Evolutionary conservation across 2,797 vertebrate species (phyloP).

Genomic region (Cossypha caffra): DNA sequence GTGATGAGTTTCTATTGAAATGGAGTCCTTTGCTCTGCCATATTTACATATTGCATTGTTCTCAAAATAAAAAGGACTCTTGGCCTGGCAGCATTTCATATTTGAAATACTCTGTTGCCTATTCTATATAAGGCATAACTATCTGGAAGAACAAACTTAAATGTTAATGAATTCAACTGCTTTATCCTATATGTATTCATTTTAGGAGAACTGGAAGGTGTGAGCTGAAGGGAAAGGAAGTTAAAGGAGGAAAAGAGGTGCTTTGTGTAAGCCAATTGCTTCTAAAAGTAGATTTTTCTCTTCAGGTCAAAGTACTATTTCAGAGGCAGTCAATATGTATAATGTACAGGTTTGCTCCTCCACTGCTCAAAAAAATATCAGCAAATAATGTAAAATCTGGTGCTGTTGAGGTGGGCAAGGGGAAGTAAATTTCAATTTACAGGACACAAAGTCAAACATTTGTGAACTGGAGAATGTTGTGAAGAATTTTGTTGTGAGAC

Average conservation of each 20-base stretch:
- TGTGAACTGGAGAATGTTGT: not conserved
- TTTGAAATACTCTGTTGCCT: not conserved
- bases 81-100: not conserved
- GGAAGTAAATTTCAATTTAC: not conserved
- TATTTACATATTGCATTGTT: not conserved
- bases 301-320: not conserved
- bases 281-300: not conserved
- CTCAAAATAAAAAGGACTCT: not conserved
- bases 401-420: not conserved
- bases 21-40: not conserved
- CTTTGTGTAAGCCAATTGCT: not conserved
- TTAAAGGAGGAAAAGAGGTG: not conserved
- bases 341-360: not conserved
- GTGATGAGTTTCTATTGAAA: not conserved
- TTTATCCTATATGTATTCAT: not conserved
- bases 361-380: not conserved
- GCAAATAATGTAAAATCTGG: not conserved
- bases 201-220: not conserved
- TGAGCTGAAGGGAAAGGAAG: not conserved
- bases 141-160: constrained; percentile 29
- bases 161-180: constrained; percentile 43
- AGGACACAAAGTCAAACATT: not conserved
- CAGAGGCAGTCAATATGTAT: not conserved
- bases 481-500: not conserved
- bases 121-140: constrained; percentile 10